Evolutionary conservation across 1,140 invertebrate genomes (phyloP), one percentile per base, ranked within the genome.

Genomic region (Cylas formicarius): DNA sequence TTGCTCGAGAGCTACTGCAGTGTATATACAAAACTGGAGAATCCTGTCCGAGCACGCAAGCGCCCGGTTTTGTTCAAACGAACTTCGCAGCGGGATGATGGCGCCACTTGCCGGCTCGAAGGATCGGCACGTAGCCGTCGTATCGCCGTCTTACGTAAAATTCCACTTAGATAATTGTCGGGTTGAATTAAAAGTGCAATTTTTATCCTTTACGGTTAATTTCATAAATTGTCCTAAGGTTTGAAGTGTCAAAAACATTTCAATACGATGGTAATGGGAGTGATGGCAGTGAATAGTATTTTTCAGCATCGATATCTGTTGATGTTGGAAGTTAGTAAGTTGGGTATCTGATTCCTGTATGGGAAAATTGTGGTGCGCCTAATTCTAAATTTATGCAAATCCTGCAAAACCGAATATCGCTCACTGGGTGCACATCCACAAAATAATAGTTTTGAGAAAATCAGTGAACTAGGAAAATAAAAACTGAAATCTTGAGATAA

Each of bases 1-100:
- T 42, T 41, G 18, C 17, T 41, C 18, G 24, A 21, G 21, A 40
- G 48, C 41, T 42, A 55, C 55, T 57, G 55, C 55, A 39, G 58
- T 59, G 54, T 57, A 56, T 57, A 61, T 44, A 28, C 3, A 36
- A 50, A 44, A 38, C 17, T 16, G 21, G 50, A 29, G 36, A 45
- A 49, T 40, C 45, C 37, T 35, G 16, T 22, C 4, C 22, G 21
- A 11, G 35, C 9, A 49, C 58, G 58, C 58, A 57, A 50, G 55
- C 56, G 55, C 48, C 32, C 8, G 26, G 7, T 9, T 8, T 50
- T 50, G 48, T 57, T 53, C 31, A 10, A 7, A 2, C 3, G 16
- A 24, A 18, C 17, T 24, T 43, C 48, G 39, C 14, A 21, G 6
- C 10, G 11, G 7, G 13, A 23, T 6, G 31, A 26, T 19, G 55